phyloP scores from a whole-genome alignment of 2,113 vertebrate genomes.

The Danionella cerebrum region DNA sequence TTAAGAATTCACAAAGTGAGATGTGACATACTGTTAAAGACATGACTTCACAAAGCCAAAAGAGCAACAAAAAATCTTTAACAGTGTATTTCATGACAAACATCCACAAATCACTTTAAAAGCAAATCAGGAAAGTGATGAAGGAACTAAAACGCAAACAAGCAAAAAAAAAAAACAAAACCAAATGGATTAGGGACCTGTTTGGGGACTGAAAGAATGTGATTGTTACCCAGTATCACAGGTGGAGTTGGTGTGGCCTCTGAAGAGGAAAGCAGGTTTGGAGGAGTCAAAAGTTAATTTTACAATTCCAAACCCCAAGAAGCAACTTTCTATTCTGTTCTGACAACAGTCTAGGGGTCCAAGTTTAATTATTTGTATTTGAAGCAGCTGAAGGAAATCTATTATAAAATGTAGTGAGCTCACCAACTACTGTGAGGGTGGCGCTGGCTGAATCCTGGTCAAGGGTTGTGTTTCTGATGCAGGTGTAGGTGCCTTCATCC shows the following conservation, averaged over 20 bases:
- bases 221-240: constrained; percentile 91
- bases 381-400: neutral
- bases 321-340: neutral
- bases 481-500: constrained; percentile 86
- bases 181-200: constrained; percentile 22
- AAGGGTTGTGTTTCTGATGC: constrained; percentile 84
- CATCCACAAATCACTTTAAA: neutral
- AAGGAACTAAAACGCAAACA: neutral
- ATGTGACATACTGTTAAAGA: neutral
- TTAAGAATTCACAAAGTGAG: neutral
- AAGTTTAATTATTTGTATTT: neutral
- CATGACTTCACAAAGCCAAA: neutral
- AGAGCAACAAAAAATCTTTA: too few relatives aligned
- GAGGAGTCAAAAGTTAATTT: constrained; percentile 50
- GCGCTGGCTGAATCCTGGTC: constrained; percentile 89
- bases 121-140: neutral
- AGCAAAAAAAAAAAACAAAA: constrained; percentile 5
- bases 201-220: constrained; percentile 42
- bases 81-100: neutral
- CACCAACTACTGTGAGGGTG: constrained; percentile 87
- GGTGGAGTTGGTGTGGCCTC: constrained; percentile 90
- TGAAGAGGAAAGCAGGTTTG: constrained; percentile 78
- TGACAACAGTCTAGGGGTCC: neutral
- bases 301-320: constrained; percentile 16
- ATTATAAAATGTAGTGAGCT: constrained; percentile 16